phyloP scores from a whole-genome alignment of 1,140 invertebrate genomes.

The Chironomus tepperi region DNA sequence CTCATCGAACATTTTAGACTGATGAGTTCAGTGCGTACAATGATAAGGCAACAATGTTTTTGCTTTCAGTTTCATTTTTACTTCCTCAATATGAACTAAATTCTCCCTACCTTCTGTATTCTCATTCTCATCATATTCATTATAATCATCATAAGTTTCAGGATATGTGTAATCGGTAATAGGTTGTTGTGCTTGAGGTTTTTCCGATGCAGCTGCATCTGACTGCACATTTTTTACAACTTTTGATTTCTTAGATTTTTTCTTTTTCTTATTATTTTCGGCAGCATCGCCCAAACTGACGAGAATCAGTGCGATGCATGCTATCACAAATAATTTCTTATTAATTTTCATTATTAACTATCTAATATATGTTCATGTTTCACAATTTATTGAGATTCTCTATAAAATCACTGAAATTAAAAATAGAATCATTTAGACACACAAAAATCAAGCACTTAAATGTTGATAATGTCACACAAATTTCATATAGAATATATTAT shows the following conservation, averaged over 20 bases:
- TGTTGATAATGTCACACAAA: not conserved
- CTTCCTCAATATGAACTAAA: conserved; percentile 26
- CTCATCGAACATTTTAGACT: not conserved
- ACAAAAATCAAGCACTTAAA: not conserved
- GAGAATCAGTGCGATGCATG: not conserved
- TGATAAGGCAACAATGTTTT: not conserved
- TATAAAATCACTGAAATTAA: conserved; percentile 2
- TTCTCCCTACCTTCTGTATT: conserved; percentile 28
- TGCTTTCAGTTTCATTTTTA: conserved; percentile 25
- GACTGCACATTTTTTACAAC: not conserved
- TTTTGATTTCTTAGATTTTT: conserved; percentile 12
- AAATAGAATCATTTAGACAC: not conserved
- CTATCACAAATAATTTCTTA: not conserved
- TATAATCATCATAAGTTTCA: conserved; percentile 32
- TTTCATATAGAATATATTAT: not conserved
- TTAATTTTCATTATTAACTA: conserved; percentile 24
- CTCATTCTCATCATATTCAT: conserved; percentile 30
- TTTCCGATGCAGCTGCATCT: conserved; percentile 15
- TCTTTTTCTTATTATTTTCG: conserved; percentile 13
- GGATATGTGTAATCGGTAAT: conserved; percentile 27
- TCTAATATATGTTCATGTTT: not conserved
- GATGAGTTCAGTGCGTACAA: not conserved
- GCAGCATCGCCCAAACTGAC: not conserved
- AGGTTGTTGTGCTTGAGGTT: conserved; percentile 25
- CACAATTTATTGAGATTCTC: not conserved